phyloP scores from a whole-genome alignment of 2,888 invertebrate species.

The Coenonympha arcania region DNA sequence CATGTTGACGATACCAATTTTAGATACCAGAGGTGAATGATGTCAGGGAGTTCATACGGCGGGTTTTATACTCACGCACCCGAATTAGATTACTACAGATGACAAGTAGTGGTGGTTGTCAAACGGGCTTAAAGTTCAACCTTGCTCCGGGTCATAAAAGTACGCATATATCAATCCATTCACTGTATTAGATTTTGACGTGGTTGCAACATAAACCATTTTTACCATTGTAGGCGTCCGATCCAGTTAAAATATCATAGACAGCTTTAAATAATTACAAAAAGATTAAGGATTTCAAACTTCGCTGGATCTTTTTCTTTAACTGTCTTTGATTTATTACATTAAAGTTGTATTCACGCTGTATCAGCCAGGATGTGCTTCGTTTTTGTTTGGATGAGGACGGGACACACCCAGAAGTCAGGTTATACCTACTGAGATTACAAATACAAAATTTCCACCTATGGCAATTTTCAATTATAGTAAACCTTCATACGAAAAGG shows the following conservation, averaged over 20 bases:
- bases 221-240: slow-evolving; percentile 17
- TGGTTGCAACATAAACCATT: slow-evolving; percentile 19
- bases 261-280: background rate
- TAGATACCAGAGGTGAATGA: slow-evolving; percentile 16
- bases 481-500: too few species aligned
- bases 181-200: slow-evolving; percentile 21
- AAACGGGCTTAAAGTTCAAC: slow-evolving; percentile 30
- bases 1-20: slow-evolving; percentile 18
- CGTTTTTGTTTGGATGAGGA: too few species aligned
- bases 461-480: too few species aligned
- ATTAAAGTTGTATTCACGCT: too few species aligned
- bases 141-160: slow-evolving; percentile 30
- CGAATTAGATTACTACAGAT: slow-evolving; percentile 26
- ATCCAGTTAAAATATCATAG: background rate
- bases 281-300: background rate
- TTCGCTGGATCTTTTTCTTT: background rate
- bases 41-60: slow-evolving; percentile 16
- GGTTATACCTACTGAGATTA: too few species aligned
- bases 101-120: slow-evolving; percentile 32
- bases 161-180: slow-evolving; percentile 27
- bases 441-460: too few species aligned
- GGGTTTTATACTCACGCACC: slow-evolving; percentile 26
- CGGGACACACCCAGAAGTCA: too few species aligned
- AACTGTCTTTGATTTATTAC: too few species aligned
- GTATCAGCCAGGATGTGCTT: too few species aligned